phyloP scores from a whole-genome alignment of 2,113 vertebrate genomes.

The Paracanthobrama guichenoti region DNA sequence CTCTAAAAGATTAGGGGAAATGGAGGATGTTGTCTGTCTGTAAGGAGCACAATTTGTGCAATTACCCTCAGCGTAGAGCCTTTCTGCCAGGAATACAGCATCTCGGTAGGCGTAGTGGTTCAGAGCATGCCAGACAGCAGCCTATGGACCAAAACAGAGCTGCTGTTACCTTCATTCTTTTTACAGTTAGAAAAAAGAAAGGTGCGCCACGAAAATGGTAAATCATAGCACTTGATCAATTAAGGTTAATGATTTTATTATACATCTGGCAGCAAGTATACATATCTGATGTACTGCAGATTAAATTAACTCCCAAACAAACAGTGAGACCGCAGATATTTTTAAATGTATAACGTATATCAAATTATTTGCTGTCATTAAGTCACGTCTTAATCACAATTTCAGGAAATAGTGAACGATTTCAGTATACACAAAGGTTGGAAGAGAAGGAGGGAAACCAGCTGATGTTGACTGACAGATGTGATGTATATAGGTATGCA shows the following conservation, averaged over 20 bases:
- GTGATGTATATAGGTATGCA: neutral
- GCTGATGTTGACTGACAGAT: neutral
- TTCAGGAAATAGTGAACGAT: neutral
- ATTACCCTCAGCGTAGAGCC: conserved; percentile 89
- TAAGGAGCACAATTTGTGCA: conserved; percentile 30
- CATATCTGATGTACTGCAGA: neutral
- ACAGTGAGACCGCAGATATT: neutral
- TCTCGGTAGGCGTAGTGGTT: conserved; percentile 91
- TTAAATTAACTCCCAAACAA: neutral
- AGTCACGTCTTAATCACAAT: neutral
- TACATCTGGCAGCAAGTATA: neutral
- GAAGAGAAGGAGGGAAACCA: neutral
- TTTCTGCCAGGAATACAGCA: conserved; percentile 88
- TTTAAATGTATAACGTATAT: neutral
- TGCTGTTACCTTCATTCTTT: conserved; percentile 5
- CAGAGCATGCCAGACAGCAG: conserved; percentile 93
- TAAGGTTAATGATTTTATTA: neutral
- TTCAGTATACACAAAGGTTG: neutral
- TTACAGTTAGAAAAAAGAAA: neutral
- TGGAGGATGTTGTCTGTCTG: neutral
- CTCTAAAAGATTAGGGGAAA: neutral
- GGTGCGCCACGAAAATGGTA: neutral
- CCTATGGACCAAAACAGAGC: conserved; percentile 71
- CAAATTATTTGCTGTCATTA: neutral
- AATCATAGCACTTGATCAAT: neutral